Percentiles rank a stretch among this genome's conserved stretches.
Evolutionary conservation across 2,113 vertebrate genomes (phyloP).

Genomic region (Anas platyrhynchos): DNA sequence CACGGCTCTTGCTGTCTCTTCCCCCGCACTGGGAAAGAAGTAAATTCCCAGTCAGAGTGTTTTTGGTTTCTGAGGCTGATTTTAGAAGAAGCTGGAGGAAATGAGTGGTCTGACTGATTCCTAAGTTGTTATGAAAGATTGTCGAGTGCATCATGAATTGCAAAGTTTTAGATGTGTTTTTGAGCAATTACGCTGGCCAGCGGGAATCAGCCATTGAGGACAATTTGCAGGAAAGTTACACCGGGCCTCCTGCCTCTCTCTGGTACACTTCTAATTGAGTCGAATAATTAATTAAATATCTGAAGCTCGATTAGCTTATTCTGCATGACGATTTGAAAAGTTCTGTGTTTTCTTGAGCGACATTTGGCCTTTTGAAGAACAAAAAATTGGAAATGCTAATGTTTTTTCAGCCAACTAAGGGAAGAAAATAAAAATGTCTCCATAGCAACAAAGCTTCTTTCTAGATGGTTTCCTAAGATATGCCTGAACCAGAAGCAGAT

Average conservation of each 20-base stretch:
- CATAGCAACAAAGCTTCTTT: conserved; percentile 89
- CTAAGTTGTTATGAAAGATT: neutral
- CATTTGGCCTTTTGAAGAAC: conserved; percentile 84
- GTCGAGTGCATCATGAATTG: conserved; percentile 12
- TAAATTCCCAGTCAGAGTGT: neutral
- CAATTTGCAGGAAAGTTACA: neutral
- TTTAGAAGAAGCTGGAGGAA: neutral
- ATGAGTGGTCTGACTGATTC: neutral
- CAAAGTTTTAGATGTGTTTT: conserved; percentile 25
- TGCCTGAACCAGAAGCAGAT: conserved; percentile 85
- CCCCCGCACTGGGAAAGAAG: neutral
- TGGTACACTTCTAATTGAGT: conserved; percentile 61
- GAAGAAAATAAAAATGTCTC: conserved; percentile 84
- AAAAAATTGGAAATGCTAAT: conserved; percentile 86
- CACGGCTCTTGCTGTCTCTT: neutral
- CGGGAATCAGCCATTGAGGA: conserved; percentile 29
- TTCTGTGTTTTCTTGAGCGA: conserved; percentile 70
- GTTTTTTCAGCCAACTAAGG: conserved; percentile 79
- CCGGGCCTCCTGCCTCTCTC: conserved; percentile 2
- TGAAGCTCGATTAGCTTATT: conserved; percentile 62
- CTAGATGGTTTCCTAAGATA: conserved; percentile 86
- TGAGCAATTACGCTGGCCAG: neutral
- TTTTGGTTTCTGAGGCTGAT: neutral
- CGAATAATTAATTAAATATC: conserved; percentile 62
- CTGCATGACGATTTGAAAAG: conserved; percentile 66